Conservation (phyloP, 2,888 invertebrate species). For the Microplitis manilae region DNA sequence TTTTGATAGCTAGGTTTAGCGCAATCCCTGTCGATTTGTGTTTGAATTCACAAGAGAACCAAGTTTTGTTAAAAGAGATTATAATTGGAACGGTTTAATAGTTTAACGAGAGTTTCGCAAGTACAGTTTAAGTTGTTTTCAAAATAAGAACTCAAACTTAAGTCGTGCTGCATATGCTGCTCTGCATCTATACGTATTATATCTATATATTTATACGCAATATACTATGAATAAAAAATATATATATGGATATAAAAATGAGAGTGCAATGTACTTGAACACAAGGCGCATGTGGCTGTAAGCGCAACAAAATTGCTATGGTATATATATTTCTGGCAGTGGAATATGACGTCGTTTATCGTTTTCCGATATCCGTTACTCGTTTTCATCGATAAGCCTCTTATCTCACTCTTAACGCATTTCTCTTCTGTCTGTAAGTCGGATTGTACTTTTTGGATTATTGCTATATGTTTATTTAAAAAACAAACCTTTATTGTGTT, state of each 20-base stretch:
- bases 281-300: slow-evolving; percentile 28
- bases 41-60: neutral
- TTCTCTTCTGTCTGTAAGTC: slow-evolving; percentile 37
- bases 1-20: too few species aligned
- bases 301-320: slow-evolving; percentile 41
- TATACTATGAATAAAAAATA: neutral
- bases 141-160: slow-evolving; percentile 16
- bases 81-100: neutral
- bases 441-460: slow-evolving; percentile 27
- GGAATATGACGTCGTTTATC: slow-evolving; percentile 44
- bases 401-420: slow-evolving; percentile 46
- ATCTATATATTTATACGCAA: neutral
- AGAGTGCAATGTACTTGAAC: slow-evolving; percentile 27
- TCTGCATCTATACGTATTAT: neutral
- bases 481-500: slow-evolving; percentile 7
- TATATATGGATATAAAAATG: slow-evolving; percentile 15
- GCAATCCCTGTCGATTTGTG: neutral
- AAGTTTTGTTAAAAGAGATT: neutral
- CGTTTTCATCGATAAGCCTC: slow-evolving; percentile 50
- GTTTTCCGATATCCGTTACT: slow-evolving; percentile 47
- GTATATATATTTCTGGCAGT: slow-evolving; percentile 38
- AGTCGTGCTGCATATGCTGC: slow-evolving; percentile 20
- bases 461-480: neutral
- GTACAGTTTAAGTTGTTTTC: slow-evolving; percentile 25
- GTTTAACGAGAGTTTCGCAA: slow-evolving; percentile 24